A percentile compares a stretch with the other conserved stretches of the same genome.
Conservation (phyloP, 2,113 vertebrate species). For the Scytalopus superciliaris region DNA sequence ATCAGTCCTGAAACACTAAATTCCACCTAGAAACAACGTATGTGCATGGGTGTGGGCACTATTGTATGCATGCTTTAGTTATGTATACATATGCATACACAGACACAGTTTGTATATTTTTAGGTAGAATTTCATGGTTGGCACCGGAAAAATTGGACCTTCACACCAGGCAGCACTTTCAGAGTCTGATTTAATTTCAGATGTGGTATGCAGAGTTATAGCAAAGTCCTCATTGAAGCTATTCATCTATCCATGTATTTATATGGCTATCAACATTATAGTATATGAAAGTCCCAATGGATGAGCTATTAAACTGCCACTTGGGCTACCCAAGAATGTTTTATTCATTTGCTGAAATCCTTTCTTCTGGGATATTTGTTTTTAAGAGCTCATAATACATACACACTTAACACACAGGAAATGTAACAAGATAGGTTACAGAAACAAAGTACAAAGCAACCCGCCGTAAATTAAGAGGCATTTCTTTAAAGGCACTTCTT, state of each 20-base stretch:
- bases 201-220: neutral
- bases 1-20: neutral
- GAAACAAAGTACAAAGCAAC: conserved; percentile 48
- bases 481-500: conserved; percentile 25
- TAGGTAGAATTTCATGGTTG: neutral
- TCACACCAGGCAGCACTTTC: neutral
- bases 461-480: neutral
- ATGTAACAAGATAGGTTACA: neutral
- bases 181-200: neutral
- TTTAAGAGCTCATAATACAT: conserved; percentile 9
- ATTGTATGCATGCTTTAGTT: neutral
- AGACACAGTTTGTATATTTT: neutral
- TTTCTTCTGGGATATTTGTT: conserved; percentile 49
- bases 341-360: conserved; percentile 35
- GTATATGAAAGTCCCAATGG: conserved; percentile 7
- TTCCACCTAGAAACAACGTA: neutral
- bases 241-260: conserved; percentile 22
- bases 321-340: neutral
- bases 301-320: conserved; percentile 6
- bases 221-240: conserved; percentile 13
- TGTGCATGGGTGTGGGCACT: neutral
- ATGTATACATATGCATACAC: neutral
- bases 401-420: conserved; percentile 19
- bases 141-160: neutral
- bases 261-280: neutral